Evolutionary conservation across 2,113 vertebrate species (phyloP), one percentile per base, ranked within the genome.

Genomic region (Myxocyprinus asiaticus): DNA sequence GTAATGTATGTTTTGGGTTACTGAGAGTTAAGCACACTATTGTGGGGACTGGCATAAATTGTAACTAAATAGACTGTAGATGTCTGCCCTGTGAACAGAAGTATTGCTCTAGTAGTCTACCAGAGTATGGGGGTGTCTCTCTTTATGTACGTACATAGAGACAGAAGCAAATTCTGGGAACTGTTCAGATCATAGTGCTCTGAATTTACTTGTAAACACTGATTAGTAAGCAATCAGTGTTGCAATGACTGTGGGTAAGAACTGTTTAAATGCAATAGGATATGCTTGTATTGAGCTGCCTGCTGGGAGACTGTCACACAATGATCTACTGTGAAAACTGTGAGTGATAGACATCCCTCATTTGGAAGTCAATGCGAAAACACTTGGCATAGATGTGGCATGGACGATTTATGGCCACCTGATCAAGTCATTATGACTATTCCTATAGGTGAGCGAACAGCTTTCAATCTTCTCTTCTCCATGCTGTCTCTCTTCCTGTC

Each of bases 331-430:
- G 22, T 33, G 22, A 33, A 33, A 33, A 33, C 85, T 85, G 86
- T 87, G 79, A 88, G 82, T 86, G 87, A 88, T 85, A 74, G 85
- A 87, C 83, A 85, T 84, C 82, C 84, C 86, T 91, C 87, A 89
- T 92, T 91, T 92, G 87, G 92, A 91, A 91, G 89, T 91, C 90
- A 90, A 88, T 90, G 86, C 84, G 81, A 69, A 79, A 81, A 76
- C 81, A 83, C 85, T 85, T 74, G 68, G 85, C 76, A 84, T 58
- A 68, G 77, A 83, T 85, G 85, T 85, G 11, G 78, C 86, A 82
- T 81, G 4, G 76, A 83, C 87, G 83, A 89, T 89, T 89, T 84
- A 85, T 87, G 88, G 82, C 75, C 79, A 62, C 45, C 7, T 78
- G 85, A 42, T 67, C 79, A 86, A 88, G 88, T 87, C 86, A 85